Evolutionary conservation across 2,888 invertebrate genomes (phyloP), one percentile per base, ranked within the genome.

Genomic region (Alentia gelatinosa): DNA sequence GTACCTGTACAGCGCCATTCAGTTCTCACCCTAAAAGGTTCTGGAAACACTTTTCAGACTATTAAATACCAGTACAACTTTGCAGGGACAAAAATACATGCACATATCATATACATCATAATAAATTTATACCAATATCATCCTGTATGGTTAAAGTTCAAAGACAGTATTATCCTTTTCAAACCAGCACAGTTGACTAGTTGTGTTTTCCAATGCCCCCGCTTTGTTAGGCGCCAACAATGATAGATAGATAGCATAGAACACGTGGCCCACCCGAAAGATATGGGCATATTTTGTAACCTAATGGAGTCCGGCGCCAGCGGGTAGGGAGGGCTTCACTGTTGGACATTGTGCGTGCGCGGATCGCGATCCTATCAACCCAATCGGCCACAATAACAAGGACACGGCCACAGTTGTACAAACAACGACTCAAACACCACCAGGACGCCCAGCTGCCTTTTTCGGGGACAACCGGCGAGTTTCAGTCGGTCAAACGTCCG

Each of bases 231-330:
- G 33, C 1, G 26, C 68, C 12, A 19, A 68, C 68, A 68, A 68
- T 68, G 68, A 68, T 68, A 26, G 26, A 68, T 68, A 26, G 68
- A 4, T 26, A 68, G 68, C 26, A 68, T 30, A 68, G 68, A 68
- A 30, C 30, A 68, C 68, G 30, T 30, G 68, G 68, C 68, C 30
- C 23, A 19, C 68, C 12, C 33, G 30, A 68, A 30, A 68, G 26
- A 68, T 68, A 68, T 68, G 68, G 68, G 68, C 68, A 68, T 30
- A 68, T 68, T 68, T 68, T 68, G 68, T 68, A 68, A 68, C 30
- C 30, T 30, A 68, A 68, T 68, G 26, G 68, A 68, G 68, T 68
- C 68, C 68, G 68, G 68, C 68, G 68, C 68, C 68, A 68, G 68
- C 68, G 30, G 68, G 68, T 68, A 30, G 12, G 47, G n/a, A n/a